Evolutionary conservation across 2,113 vertebrate species (phyloP), one percentile per base, ranked within the genome.

Genomic region (Hypanus sabinus): DNA sequence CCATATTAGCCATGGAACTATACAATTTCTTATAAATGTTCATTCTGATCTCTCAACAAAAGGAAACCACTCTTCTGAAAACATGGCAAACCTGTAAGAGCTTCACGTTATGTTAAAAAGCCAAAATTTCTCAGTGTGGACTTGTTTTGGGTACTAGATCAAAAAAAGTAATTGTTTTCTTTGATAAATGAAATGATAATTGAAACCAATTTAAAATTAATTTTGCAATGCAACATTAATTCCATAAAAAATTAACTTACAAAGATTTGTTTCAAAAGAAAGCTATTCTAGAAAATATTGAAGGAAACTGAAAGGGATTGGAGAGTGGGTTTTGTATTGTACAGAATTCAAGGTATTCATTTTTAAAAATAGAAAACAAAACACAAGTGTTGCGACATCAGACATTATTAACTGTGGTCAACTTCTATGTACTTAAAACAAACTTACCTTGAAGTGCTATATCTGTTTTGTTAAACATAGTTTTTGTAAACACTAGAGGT

Each of bases 401-500:
- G 7, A 85, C 46, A 57, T 2, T 18, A 68, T 88, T 88, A 60
- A 62, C 27, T 57, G 83, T 33, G n/a, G 62, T 90, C 33, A 90
- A 62, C 12, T 5, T 16, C 85, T 60, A 57, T 80, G 46, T 18
- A 27, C 60, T 65, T 73, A 55, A 79, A 85, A 77, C 70, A 68
- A 87, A 95, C 96, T 96, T 96, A 98, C 98, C 96, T 96, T 97
- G 97, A 94, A 98, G 80, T 92, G 96, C 95, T 95, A 98, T 96
- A 55, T 98, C 96, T 60, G 98, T 98, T 94, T 96, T 95, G 95
- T 96, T 97, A 95, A 97, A 98, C 97, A 98, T 97, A 76, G 97
- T 97, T 95, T 98, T 98, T 88, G 94, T 97, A 94, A 98, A 96
- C 94, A 97, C 94, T 94, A 98, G 95, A 20, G 96, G 97, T 94